Conservation (phyloP, 35 echinoderm and acorn worm species). For the Acanthaster planci region DNA sequence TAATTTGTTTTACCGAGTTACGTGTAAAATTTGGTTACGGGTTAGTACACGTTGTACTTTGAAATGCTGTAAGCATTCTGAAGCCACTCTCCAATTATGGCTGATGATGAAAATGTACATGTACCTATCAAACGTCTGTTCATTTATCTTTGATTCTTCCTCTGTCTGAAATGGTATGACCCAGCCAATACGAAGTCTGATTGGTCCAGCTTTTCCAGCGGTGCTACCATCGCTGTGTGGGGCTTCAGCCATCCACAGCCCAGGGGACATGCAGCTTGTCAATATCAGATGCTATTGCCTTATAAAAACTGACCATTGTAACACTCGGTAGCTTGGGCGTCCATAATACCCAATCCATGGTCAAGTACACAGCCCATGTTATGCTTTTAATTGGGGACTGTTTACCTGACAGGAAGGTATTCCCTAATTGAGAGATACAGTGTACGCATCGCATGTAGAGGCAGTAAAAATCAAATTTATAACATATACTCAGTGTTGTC, state of each 20-base stretch:
- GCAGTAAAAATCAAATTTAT: background rate
- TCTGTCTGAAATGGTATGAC: background rate
- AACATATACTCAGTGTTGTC: no score
- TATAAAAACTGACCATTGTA: background rate
- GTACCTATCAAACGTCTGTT: no score
- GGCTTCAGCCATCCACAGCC: background rate
- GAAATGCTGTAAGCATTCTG: no score
- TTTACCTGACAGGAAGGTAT: constrained; percentile 6
- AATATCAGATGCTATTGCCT: constrained; percentile 5
- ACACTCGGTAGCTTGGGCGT: background rate
- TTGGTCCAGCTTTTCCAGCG: background rate
- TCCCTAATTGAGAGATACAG: background rate
- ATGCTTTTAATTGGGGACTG: background rate
- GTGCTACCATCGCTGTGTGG: background rate
- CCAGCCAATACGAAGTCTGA: background rate
- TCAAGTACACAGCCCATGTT: constrained; percentile 24
- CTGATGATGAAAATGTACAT: no score
- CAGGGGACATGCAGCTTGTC: background rate
- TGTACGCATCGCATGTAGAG: background rate
- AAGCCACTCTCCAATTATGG: no score
- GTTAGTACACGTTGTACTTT: no score
- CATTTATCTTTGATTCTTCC: background rate
- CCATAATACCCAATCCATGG: background rate
- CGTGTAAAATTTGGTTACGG: no score
- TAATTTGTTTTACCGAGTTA: no score